Conservation (phyloP, 2,113 vertebrate species). For the Gulo gulo region DNA sequence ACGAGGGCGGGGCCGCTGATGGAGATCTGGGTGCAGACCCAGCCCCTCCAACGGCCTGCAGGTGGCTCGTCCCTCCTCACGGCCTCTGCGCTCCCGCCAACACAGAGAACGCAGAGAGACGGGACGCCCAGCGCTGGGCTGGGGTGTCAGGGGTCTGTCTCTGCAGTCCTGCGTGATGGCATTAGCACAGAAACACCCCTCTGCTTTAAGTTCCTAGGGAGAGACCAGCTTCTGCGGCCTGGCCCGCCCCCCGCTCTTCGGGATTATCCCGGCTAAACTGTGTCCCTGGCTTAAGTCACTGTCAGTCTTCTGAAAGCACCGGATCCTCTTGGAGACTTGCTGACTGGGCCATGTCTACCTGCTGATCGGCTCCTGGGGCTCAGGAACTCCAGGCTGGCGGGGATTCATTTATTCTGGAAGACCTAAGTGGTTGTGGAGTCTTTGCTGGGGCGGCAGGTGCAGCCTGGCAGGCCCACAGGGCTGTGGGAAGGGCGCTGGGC, state of each 20-base stretch:
- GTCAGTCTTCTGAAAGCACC: not conserved
- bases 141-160: fast-evolving
- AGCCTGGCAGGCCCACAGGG: fast-evolving
- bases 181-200: fast-evolving
- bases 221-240: not conserved
- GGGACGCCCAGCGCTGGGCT: fast-evolving
- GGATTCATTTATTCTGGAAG: not conserved
- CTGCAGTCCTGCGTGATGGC: not conserved
- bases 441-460: fast-evolving
- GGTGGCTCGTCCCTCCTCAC: fast-evolving
- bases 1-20: not conserved
- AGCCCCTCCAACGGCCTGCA: too few species aligned
- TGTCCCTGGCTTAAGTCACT: not conserved
- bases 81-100: not conserved
- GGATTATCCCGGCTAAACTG: not conserved
- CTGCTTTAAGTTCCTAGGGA: not conserved
- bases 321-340: not conserved
- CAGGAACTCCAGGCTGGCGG: not conserved
- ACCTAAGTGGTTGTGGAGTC: not conserved
- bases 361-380: not conserved
- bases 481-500: not conserved
- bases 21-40: not conserved
- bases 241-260: fast-evolving
- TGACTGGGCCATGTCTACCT: not conserved
- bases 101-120: fast-evolving